These are phyloP conservation scores for Limanda limanda DNA, from an alignment of 2,113 vertebrate species.

Conservation along the genomic window DNA sequence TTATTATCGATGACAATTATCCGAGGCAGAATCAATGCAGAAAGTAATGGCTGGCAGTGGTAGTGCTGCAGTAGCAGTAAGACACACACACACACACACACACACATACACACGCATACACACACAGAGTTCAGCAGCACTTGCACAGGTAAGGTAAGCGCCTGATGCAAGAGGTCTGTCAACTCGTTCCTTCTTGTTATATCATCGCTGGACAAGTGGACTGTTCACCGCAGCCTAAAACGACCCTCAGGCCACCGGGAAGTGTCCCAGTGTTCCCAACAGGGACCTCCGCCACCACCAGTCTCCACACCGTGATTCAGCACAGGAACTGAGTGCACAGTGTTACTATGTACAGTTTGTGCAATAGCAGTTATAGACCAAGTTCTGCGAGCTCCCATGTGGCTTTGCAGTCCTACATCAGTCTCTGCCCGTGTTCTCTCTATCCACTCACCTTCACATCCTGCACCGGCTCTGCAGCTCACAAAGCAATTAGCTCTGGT, in stretches of 20 bases:
- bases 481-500: slow-evolving; percentile 65
- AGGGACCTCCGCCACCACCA: background rate
- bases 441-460: slow-evolving; percentile 44
- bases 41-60: background rate
- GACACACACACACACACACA: background rate
- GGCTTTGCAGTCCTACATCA: slow-evolving; percentile 23
- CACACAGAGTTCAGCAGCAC: background rate
- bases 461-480: slow-evolving; percentile 27
- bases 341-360: slow-evolving; percentile 23
- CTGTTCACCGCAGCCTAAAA: background rate
- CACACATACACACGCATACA: background rate
- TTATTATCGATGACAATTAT: slow-evolving; percentile 4
- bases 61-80: too few relatives aligned
- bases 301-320: background rate
- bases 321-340: background rate
- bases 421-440: slow-evolving; percentile 5
- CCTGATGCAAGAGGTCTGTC: slow-evolving; percentile 15
- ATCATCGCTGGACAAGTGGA: slow-evolving; percentile 3
- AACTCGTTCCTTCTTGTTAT: slow-evolving; percentile 5
- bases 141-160: background rate
- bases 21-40: background rate
- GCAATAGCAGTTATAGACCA: slow-evolving; percentile 18
- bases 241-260: background rate
- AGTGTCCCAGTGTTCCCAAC: background rate
- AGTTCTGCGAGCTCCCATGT: slow-evolving; percentile 31